Conservation (phyloP, 2,797 vertebrate species). For the Microhierax caerulescens region DNA sequence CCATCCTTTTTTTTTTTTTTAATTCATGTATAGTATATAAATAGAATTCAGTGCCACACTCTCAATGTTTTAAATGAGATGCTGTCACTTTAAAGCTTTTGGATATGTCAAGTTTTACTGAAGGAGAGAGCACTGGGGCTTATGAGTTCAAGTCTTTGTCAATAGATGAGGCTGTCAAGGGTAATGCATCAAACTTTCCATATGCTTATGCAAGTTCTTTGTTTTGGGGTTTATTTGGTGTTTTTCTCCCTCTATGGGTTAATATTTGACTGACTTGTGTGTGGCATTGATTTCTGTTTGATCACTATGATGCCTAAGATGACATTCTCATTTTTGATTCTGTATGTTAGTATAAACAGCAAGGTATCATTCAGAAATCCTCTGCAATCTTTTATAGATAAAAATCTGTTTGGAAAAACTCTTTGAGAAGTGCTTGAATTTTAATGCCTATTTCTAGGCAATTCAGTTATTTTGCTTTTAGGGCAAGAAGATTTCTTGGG, state of each 20-base stretch:
- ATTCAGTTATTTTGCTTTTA: background rate
- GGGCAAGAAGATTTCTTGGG: background rate
- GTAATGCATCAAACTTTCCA: background rate
- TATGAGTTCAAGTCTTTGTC: background rate
- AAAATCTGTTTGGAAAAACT: background rate
- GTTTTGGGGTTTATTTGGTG: background rate
- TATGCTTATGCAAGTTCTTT: background rate
- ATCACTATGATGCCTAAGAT: background rate
- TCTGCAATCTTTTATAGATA: background rate
- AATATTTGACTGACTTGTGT: background rate
- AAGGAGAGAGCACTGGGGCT: background rate
- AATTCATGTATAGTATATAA: background rate
- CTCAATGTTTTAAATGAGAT: background rate
- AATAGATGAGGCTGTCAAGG: background rate
- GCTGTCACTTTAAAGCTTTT: background rate
- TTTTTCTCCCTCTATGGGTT: background rate
- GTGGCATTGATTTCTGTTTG: background rate
- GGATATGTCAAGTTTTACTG: background rate
- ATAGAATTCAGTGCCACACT: background rate
- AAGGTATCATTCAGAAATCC: background rate
- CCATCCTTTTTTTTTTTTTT: background rate
- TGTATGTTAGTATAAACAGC: background rate
- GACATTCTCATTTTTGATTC: background rate
- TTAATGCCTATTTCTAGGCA: background rate
- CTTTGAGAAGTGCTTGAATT: background rate